A percentile compares a stretch with the other conserved stretches of the same genome.
phyloP scores from a whole-genome alignment of 1,140 invertebrate species.

The Chionoecetes opilio region DNA sequence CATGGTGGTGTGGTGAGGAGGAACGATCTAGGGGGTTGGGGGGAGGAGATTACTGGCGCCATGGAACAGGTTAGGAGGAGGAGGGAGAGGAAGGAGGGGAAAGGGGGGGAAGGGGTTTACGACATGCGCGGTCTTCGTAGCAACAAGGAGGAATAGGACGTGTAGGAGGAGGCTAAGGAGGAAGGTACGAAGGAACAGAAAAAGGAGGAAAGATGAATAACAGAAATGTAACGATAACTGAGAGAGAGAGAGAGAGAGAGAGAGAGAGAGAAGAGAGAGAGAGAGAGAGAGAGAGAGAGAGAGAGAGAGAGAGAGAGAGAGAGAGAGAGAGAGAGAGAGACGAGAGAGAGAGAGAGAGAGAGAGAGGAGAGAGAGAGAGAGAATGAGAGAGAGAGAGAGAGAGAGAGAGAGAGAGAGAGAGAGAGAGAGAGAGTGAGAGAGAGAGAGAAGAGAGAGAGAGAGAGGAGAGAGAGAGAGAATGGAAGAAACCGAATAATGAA shows the following conservation, averaged over 20 bases:
- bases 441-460: too few species aligned
- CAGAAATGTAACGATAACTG: neutral
- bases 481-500: too few species aligned
- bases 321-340: neutral
- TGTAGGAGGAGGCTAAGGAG: neutral
- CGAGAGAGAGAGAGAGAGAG: neutral
- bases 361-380: neutral
- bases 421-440: neutral
- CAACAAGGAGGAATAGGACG: neutral
- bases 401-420: too few species aligned
- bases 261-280: neutral
- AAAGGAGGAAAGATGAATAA: neutral
- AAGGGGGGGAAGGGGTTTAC: too few species aligned
- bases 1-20: too few species aligned
- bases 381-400: neutral
- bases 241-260: neutral
- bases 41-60: neutral
- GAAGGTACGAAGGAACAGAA: neutral
- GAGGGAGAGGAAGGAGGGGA: neutral
- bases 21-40: too few species aligned
- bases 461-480: too few species aligned
- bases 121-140: neutral
- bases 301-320: neutral
- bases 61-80: neutral
- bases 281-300: neutral